phyloP scores from a whole-genome alignment of 2,113 vertebrate species.

The Camelus dromedarius region DNA sequence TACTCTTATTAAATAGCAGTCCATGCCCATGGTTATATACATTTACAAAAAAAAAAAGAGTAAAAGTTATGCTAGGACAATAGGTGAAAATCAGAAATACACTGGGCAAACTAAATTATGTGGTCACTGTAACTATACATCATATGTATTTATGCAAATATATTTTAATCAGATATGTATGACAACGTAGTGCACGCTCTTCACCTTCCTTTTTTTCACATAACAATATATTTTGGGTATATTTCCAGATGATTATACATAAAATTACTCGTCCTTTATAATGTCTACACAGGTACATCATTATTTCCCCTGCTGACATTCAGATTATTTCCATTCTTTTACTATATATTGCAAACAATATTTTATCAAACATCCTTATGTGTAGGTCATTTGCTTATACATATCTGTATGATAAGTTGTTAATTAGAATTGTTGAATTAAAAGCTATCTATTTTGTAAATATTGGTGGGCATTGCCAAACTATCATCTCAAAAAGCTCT shows the following conservation, averaged over 20 bases:
- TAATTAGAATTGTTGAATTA: neutral
- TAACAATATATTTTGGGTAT: neutral
- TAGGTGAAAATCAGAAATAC: neutral
- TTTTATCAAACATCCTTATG: neutral
- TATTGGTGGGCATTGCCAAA: neutral
- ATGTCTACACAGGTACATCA: neutral
- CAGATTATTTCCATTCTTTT: neutral
- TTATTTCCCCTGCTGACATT: neutral
- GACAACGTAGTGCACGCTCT: neutral
- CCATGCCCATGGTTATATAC: neutral
- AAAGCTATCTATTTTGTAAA: neutral
- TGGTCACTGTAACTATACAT: neutral
- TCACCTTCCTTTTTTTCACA: neutral
- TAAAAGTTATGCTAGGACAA: neutral
- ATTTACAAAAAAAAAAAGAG: neutral
- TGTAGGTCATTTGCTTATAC: neutral
- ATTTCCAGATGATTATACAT: neutral
- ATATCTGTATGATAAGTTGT: neutral
- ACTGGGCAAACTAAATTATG: neutral
- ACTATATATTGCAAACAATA: neutral
- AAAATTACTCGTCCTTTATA: neutral
- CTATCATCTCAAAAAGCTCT: neutral
- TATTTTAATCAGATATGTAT: neutral
- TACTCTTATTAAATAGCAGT: neutral
- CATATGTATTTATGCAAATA: neutral